These are phyloP conservation scores for Odobenus rosmarus DNA, from an alignment of 2,113 vertebrate genomes.

Conservation along the genomic window DNA sequence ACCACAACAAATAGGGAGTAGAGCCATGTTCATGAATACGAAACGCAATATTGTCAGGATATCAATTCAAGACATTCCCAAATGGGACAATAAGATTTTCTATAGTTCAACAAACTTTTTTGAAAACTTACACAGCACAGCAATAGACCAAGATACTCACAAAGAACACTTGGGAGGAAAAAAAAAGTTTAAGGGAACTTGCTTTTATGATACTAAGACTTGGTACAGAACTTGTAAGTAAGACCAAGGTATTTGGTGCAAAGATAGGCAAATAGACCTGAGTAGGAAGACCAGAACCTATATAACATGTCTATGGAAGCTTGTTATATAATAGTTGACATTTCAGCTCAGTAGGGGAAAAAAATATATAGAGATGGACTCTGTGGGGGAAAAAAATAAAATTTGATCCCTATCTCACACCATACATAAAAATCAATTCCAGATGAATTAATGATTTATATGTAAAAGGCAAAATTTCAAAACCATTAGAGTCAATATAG, in stretches of 20 bases:
- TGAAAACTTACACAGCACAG: neutral
- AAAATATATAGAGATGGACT: neutral
- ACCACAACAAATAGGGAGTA: neutral
- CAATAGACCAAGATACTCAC: neutral
- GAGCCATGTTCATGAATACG: neutral
- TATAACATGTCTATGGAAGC: neutral
- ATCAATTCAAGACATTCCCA: neutral
- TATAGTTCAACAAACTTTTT: neutral
- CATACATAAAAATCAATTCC: neutral
- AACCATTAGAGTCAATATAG: neutral
- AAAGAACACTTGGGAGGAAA: neutral
- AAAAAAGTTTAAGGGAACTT: neutral
- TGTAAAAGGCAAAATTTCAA: constrained; percentile 24
- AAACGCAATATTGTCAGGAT: neutral
- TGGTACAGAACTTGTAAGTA: neutral
- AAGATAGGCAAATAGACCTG: neutral
- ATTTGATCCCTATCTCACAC: neutral
- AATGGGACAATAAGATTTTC: neutral
- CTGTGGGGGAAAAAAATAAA: neutral
- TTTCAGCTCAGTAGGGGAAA: neutral
- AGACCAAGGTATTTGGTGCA: neutral
- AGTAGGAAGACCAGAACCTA: neutral
- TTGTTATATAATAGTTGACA: neutral
- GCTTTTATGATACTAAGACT: neutral
- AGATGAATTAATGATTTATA: neutral